Conservation (phyloP, 1,140 invertebrate genomes). For the Maniola jurtina region DNA sequence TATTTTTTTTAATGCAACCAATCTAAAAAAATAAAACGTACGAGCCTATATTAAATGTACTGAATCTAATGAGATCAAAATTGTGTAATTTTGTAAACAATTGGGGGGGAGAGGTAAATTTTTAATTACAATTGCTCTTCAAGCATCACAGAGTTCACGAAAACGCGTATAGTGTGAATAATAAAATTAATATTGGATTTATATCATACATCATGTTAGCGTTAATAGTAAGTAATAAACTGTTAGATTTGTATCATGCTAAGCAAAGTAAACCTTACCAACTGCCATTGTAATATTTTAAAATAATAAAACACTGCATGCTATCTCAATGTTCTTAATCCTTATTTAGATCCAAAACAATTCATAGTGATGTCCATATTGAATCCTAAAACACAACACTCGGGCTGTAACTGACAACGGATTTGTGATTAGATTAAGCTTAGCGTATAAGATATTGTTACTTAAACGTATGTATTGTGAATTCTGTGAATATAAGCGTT, state of each 20-base stretch:
- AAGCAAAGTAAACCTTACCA: slow-evolving; percentile 5
- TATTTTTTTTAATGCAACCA: no score
- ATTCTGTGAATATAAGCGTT: slow-evolving; percentile 69
- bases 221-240: no score
- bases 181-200: neutral
- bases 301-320: slow-evolving; percentile 16
- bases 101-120: no score
- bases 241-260: slow-evolving; percentile 9
- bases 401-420: slow-evolving; percentile 75
- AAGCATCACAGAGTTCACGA: neutral
- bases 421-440: slow-evolving; percentile 68
- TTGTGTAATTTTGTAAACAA: no score
- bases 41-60: no score
- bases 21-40: no score
- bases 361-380: slow-evolving; percentile 31
- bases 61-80: no score
- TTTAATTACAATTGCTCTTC: no score
- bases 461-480: slow-evolving; percentile 48
- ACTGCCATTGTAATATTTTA: slow-evolving; percentile 36
- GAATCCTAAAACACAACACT: slow-evolving; percentile 52
- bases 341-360: slow-evolving; percentile 10
- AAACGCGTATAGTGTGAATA: no score
- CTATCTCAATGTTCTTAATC: slow-evolving; percentile 4
- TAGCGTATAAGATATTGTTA: slow-evolving; percentile 54
- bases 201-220: neutral